Evolutionary conservation across 2,113 vertebrate species (phyloP), one percentile per base, ranked within the genome.

Genomic region (Ivindomyrus marchei): DNA sequence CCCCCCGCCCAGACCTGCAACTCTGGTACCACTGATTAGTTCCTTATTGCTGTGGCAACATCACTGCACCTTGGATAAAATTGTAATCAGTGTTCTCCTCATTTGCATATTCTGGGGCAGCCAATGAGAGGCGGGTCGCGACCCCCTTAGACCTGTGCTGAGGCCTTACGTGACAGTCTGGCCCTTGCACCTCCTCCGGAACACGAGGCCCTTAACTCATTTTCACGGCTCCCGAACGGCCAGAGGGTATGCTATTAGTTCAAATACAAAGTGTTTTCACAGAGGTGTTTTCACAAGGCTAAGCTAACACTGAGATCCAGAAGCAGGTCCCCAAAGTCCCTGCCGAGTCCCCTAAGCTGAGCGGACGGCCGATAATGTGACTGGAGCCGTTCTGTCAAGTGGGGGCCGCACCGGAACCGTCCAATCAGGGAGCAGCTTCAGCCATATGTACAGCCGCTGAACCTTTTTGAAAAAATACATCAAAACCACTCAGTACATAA

Each of bases 271-370:
- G n/a, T 90, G 87, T 89, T 89, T 85, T 85, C 45, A 84, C 77
- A 89, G 87, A 58, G 66, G 53, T 90, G 83, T 90, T 89, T 89
- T 83, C 74, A 89, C 88, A 77, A 53, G 87, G 70, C 53, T 88
- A 90, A 90, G 74, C 90, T 90, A 90, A 90, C 90, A 90, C 87
- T 24, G 39, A 31, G 50, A 88, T 70, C 52, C 74, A 62, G 90
- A 85, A 87, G 77, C 70, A 58, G 50, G 36, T 31, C 36, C 86
- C 46, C 49, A 46, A 88, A 66, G 70, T 19, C 31, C 39, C 10
- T 46, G 45, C 11, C 24, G 13, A n/a, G 89, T 70, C 45, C 84
- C 85, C 85, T 6, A 53, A 87, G 47, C 31, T 53, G 31, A 87
- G 49, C 85, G 17, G 31, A 4, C 1, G 85, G 50, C 85, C 10